A percentile compares a stretch with the other conserved stretches of the same genome.
phyloP scores from a whole-genome alignment of 2,888 invertebrate genomes.

The Himalopsyche kuldschensis region DNA sequence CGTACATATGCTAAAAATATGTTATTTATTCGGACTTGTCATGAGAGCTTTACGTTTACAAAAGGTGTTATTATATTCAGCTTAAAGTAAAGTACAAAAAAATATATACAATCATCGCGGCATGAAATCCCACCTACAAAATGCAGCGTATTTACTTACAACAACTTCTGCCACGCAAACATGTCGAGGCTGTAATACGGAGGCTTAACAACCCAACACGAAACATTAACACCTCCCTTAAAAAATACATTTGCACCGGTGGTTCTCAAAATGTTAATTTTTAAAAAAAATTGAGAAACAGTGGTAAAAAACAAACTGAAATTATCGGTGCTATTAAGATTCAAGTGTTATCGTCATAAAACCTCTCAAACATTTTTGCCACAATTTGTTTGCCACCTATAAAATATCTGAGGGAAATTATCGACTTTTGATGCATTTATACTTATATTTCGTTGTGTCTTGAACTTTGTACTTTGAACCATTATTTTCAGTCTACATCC shows the following conservation, averaged over 20 bases:
- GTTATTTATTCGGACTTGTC: neutral
- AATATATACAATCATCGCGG: neutral
- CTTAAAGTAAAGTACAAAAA: neutral
- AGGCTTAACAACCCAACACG: neutral
- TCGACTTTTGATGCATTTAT: no score
- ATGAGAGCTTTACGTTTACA: neutral
- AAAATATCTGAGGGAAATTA: no score
- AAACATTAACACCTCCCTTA: constrained; percentile 1
- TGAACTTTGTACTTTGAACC: no score
- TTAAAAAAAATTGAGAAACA: neutral
- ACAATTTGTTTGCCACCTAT: no score
- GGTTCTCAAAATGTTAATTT: neutral
- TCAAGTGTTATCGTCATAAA: no score
- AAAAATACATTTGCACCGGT: neutral
- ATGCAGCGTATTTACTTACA: neutral
- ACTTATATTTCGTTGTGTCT: no score
- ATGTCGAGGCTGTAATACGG: neutral
- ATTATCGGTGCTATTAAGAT: no score
- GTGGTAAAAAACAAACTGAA: neutral
- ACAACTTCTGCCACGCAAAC: neutral
- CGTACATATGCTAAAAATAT: neutral
- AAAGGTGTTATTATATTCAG: neutral
- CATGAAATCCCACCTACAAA: neutral
- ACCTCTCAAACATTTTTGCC: no score
- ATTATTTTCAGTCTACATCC: no score